phyloP scores from a whole-genome alignment of 2,797 vertebrate species.

The Falco naumanni region DNA sequence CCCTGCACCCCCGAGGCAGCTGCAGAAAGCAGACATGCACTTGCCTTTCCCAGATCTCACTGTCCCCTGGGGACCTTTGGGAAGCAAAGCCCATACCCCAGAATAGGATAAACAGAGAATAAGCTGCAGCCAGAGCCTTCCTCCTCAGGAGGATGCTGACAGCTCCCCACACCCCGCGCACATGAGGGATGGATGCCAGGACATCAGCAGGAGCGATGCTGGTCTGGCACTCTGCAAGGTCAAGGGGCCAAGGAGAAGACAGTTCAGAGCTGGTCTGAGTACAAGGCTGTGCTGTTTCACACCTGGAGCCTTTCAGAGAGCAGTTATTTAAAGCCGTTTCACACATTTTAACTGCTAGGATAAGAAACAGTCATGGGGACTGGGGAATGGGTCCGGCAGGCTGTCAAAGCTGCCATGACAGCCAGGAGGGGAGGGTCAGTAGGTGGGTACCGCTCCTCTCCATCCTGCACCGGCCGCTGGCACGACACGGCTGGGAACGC shows the following conservation, averaged over 20 bases:
- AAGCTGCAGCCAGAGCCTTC: background rate
- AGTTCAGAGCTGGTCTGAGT: background rate
- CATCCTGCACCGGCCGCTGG: background rate
- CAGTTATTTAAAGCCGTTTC: background rate
- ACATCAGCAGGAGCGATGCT: background rate
- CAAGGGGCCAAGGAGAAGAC: background rate
- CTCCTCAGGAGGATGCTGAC: background rate
- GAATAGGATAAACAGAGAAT: background rate
- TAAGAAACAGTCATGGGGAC: background rate
- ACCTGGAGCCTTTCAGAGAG: background rate
- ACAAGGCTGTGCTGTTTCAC: background rate
- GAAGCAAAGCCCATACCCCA: background rate
- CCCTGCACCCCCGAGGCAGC: background rate
- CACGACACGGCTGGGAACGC: fast-evolving
- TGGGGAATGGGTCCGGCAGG: background rate
- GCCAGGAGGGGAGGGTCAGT: background rate
- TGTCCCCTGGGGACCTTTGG: background rate
- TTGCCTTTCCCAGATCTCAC: background rate
- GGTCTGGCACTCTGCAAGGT: background rate
- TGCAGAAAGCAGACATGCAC: background rate
- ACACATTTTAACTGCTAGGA: background rate
- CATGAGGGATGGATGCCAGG: background rate
- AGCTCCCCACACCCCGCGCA: background rate
- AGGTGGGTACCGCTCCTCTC: background rate
- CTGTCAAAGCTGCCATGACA: background rate